Evolutionary conservation across 2,888 invertebrate genomes (phyloP), one percentile per base, ranked within the genome.

Genomic region (Ypsolopha scabrella): DNA sequence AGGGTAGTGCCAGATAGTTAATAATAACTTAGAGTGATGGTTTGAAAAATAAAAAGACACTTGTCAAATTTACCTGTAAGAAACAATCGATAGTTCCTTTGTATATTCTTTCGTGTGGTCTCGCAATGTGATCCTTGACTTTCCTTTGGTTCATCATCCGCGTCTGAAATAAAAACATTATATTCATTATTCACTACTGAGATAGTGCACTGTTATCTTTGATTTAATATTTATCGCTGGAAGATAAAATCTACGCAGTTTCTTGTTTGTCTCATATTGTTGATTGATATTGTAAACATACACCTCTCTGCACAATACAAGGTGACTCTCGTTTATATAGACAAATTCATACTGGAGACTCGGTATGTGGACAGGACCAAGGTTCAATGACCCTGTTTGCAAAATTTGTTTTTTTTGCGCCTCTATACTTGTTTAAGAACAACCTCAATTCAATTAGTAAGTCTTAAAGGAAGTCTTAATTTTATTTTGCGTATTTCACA

Each of bases 71-170:
- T 75, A 94, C 94, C 88, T 91, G 92, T 56, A 94, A 59, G 13
- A 93, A 89, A 68, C 95, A 95, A 73, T 97, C 96, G 3, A 93
- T 67, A 48, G 95, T 96, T 33, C 97, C 95, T 49, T 79, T 89
- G 72, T 97, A 97, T 57, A 96, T 88, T 45, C 45, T 68, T 51
- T 75, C 75, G 11, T 59, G 59, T 0, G 70, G 51, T 33, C 60
- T 61, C 45, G 61, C 57, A 38, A 64, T 58, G 46, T 68, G 63
- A 34, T 81, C 72, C 48, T 87, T 87, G 53, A 90, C 72, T 60
- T 89, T 88, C 64, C 91, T 91, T 88, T 98, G 97, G 85, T 96
- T 97, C 98, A 98, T 98, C 62, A 98, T 80, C 58, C 97, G 90
- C 49, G 97, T 97, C 96, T 97, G 82, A 43, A 89, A 88, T 54